These are phyloP conservation scores for Eilema griseolum DNA, from an alignment of 2,888 invertebrate species.

Conservation along the genomic window DNA sequence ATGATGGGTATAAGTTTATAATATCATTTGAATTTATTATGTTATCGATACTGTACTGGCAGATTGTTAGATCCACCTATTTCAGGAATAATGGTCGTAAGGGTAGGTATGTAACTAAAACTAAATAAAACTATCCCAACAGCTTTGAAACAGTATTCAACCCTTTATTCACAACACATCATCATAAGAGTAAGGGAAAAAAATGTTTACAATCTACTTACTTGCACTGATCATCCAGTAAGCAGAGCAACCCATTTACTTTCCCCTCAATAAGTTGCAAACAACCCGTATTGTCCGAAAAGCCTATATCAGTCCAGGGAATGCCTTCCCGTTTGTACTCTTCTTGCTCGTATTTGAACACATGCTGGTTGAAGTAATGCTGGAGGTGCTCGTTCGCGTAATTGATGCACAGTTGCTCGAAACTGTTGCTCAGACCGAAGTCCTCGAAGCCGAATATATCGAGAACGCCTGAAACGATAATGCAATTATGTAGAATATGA, in stretches of 20 bases:
- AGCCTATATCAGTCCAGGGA: slow-evolving; percentile 98
- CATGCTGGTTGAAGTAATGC: slow-evolving; percentile 99
- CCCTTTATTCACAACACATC: not conserved
- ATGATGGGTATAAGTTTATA: too few relatives aligned
- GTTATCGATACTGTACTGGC: not conserved
- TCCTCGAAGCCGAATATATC: slow-evolving; percentile 99
- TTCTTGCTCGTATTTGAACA: slow-evolving; percentile 99
- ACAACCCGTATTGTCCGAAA: slow-evolving; percentile 98
- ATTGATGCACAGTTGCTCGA: slow-evolving; percentile 99
- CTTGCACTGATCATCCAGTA: slow-evolving; percentile 99
- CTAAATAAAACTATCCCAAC: too few relatives aligned
- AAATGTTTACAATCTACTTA: slow-evolving; percentile 77
- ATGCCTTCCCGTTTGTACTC: slow-evolving; percentile 98
- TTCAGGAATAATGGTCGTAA: not conserved
- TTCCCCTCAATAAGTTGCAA: slow-evolving; percentile 97
- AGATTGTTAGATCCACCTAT: not conserved
- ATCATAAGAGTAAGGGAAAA: too few relatives aligned
- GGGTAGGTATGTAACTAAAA: not conserved
- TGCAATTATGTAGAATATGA: not conserved
- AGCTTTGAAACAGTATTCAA: not conserved
- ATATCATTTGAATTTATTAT: too few relatives aligned
- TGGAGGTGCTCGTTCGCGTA: slow-evolving; percentile 99
- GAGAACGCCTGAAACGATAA: slow-evolving; percentile 89
- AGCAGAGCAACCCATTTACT: slow-evolving; percentile 95
- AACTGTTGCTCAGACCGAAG: slow-evolving; percentile 95